Evolutionary conservation across 2,113 vertebrate genomes (phyloP).

Genomic region (Steatornis caripensis): DNA sequence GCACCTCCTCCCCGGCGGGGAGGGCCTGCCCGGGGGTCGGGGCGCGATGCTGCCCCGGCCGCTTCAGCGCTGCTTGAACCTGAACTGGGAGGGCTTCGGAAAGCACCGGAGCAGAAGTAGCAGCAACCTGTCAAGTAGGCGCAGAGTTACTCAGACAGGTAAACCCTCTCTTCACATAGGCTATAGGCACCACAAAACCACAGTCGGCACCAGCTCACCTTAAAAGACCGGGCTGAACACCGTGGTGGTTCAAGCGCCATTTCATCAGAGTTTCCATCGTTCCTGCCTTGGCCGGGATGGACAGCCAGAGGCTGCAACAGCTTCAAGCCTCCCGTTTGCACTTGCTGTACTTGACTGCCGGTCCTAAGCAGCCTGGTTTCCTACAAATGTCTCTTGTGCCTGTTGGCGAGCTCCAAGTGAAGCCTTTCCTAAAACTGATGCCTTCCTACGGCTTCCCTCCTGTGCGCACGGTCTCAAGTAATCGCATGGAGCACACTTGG

Average conservation of each 20-base stretch:
- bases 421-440: neutral
- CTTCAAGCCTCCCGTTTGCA: neutral
- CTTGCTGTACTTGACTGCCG: fast-evolving
- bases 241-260: neutral
- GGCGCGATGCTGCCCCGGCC: fast-evolving
- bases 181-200: neutral
- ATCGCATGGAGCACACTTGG: neutral
- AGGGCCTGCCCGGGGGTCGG: fast-evolving
- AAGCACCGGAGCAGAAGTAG: neutral
- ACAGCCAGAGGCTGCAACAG: neutral
- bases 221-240: neutral
- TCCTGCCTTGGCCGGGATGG: neutral
- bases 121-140: neutral
- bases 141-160: neutral
- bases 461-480: neutral
- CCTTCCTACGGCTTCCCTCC: neutral
- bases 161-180: neutral
- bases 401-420: neutral
- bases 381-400: neutral
- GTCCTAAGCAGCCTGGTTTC: neutral
- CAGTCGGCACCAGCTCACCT: neutral
- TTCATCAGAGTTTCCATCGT: neutral
- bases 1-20: neutral
- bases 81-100: fast-evolving
- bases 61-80: fast-evolving